Percentiles rank a stretch among this genome's conserved stretches.
Conservation (phyloP, 2,797 vertebrate genomes). For the Artibeus lituratus region DNA sequence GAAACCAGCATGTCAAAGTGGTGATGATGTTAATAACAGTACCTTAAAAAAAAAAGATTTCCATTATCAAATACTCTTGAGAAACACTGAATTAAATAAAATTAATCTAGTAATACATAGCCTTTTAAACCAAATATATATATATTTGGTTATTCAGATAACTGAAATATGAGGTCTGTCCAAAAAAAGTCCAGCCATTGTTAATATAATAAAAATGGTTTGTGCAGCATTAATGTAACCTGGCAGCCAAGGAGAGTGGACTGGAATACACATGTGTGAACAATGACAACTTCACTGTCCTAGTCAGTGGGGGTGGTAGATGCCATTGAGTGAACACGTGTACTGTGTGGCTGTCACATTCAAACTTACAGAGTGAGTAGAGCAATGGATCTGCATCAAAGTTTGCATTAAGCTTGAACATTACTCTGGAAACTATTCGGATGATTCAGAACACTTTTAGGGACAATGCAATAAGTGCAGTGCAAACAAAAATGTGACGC, state of each 20-base stretch:
- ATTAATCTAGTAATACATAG: not conserved
- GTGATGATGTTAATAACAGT: not conserved
- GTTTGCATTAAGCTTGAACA: not conserved
- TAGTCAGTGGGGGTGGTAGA: not conserved
- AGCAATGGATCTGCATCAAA: not conserved
- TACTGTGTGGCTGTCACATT: not conserved
- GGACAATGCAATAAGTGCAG: not conserved
- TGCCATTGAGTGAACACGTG: not conserved
- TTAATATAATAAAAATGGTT: not conserved
- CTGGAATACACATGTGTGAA: not conserved
- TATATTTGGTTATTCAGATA: not conserved
- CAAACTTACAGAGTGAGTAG: not conserved
- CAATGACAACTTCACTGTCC: not conserved
- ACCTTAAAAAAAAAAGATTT: not conserved
- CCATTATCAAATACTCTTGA: not conserved
- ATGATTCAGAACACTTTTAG: not conserved
- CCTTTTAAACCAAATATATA: not conserved
- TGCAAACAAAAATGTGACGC: not conserved
- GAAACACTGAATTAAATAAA: conserved; percentile 19
- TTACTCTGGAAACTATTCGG: not conserved
- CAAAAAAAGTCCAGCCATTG: not conserved
- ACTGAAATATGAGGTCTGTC: not conserved
- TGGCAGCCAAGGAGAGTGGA: not conserved
- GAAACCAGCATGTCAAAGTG: not conserved
- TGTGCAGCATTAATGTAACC: no score